Percentiles rank a stretch among this genome's conserved stretches.
Conservation (phyloP, 2,797 vertebrate species). For the Agapornis canus region DNA sequence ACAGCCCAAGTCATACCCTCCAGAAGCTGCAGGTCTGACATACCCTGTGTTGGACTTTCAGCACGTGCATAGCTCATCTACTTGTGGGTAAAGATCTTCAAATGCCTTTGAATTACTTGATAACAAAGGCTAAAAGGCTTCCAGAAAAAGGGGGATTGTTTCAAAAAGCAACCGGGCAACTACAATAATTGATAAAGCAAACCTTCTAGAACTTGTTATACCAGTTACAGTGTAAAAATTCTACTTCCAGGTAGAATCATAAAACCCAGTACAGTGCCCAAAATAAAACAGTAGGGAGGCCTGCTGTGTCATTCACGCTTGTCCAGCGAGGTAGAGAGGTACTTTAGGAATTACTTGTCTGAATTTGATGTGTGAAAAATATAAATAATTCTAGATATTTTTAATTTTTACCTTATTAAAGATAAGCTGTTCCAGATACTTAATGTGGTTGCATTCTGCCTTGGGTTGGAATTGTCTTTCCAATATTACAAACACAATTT, state of each 20-base stretch:
- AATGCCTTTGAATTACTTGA: background rate
- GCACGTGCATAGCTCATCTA: fast-evolving
- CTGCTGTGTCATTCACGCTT: background rate
- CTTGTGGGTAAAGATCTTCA: background rate
- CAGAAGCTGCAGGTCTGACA: background rate
- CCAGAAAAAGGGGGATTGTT: background rate
- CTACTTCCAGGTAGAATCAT: background rate
- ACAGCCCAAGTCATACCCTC: fast-evolving
- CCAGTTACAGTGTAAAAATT: background rate
- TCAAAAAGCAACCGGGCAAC: background rate
- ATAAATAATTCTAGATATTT: background rate
- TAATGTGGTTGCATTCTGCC: background rate
- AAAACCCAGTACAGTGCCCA: background rate
- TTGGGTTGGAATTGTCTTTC: background rate
- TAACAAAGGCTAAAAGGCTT: background rate
- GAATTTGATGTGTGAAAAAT: background rate
- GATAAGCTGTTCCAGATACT: background rate
- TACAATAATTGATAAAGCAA: background rate
- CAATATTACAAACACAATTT: background rate
- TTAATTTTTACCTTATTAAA: background rate
- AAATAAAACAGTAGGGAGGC: background rate
- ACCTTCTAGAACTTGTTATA: background rate
- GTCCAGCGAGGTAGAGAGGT: background rate
- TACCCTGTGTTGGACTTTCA: fast-evolving
- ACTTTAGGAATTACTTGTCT: background rate